Evolutionary conservation across 23 tunicate genomes (phyloP), one percentile per base, ranked within the genome.

Genomic region (Clavelina lepadiformis): DNA sequence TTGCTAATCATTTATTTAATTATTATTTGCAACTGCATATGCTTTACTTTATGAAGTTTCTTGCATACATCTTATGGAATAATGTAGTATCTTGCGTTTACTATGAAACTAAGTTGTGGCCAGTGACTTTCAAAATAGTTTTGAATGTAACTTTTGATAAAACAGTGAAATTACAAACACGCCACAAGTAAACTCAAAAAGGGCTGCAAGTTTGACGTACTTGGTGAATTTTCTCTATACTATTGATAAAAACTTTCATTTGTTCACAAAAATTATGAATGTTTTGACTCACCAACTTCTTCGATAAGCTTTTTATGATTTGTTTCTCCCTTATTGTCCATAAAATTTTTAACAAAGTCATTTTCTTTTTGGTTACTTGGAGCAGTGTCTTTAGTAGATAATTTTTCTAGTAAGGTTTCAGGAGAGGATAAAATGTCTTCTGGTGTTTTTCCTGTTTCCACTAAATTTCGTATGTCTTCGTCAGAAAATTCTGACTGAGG

Each of bases 351-450:
- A 41, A 76, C 28, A 23, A 65, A 76, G 44, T 76, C 73, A 5
- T 24, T 3, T 41, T 63, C 73, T 29, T 61, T 13, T n/a, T 3
- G 27, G 1, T 25, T 13, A 1, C 34, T 37, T 6, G 63, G 34
- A 5, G 3, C 23, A 5, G 6, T 35, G 3, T 35, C 34, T 35
- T 64, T 73, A 0, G 37, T 51, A 11, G 77, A 45, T 41, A 84
- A 26, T 25, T 53, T 61, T 66, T 76, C 62, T 23, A 84, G 33
- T 50, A 84, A 69, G 27, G 24, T 55, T 68, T 69, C 83, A 3
- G 93, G 82, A 23, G 93, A 76, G 1, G 75, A 68, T 33, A 78
- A 50, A 26, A 46, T 3, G 32, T 78, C 85, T 20, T 50, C 37
- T 23, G 56, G 57, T 7, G 32, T 51, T 26, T 41, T 65, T 22